Base-by-base conservation (phyloP, 2,797 vertebrate species). In the Paguma larvata region DNA sequence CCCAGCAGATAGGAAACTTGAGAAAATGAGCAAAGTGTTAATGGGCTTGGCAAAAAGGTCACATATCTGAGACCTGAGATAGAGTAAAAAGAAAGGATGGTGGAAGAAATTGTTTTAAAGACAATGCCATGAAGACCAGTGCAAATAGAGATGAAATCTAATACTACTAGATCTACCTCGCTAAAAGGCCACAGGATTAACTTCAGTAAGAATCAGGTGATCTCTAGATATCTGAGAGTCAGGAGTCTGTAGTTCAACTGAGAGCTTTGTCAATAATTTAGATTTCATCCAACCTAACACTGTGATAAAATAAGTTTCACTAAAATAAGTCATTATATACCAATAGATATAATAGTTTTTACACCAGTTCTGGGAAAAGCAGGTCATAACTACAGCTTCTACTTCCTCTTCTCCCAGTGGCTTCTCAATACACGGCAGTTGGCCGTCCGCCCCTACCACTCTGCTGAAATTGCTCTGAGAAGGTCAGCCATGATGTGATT, bases 31-130 rank as follows among this genome's bases (percentile, higher is more conserved):
- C 89, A 51, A 96, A 48, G 59, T 79, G 65, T 97, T 97, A 96
- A 93, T 97, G 96, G 96, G 82, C 96, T 91, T 82, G 87, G 87
- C 95, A 97, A 94, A 97, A 97, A 96, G 94, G 91, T 97, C 80
- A 79, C 91, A 62, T 83, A 75, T 97, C 93, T 9, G 73, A 89
- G 97, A 97, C 86, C 51, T 23, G 25, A 94, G 92, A 84, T 10
- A 82, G 82, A 98, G 72, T 32, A 85, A 95, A 65, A 85, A 77
- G 89, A 73, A 13, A 41, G 85, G 84, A 75, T 92, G 41, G 95
- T 86, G 56, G 77, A 79, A 97, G 59, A 97, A 85, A 72, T 97
- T n/a, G 21, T 94, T 96, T 94, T 96, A 92, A 92, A 96, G 88
- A 78, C n/a, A 92, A 41, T 96, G 9, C 89, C 94, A 78, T 95